Conservation (phyloP, 1,140 invertebrate genomes). For the Bombus soroeensis region DNA sequence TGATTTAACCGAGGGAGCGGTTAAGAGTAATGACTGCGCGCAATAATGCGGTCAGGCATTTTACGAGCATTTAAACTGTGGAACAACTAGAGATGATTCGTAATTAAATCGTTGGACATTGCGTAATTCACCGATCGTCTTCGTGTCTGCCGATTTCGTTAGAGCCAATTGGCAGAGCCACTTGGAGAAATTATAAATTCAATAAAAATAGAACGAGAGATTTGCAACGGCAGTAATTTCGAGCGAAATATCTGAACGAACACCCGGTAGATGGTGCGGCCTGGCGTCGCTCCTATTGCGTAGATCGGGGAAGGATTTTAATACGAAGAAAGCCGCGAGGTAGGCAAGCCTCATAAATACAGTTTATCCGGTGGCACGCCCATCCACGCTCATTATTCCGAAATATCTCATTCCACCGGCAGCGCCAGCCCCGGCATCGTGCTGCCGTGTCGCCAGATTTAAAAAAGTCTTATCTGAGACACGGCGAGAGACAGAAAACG, state of each 20-base stretch:
- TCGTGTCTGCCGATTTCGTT: not conserved
- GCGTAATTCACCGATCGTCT: not conserved
- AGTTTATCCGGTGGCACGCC: conserved; percentile 81
- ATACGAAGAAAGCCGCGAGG: conserved; percentile 58
- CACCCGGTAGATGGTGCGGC: conserved; percentile 48
- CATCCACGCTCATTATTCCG: conserved; percentile 82
- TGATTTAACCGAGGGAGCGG: not conserved
- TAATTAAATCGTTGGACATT: conserved; percentile 30
- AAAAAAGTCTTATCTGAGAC: conserved; percentile 76
- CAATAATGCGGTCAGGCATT: conserved; percentile 37
- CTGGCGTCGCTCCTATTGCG: conserved; percentile 15
- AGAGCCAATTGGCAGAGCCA: not conserved
- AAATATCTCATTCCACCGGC: conserved; percentile 80
- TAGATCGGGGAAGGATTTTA: conserved; percentile 56
- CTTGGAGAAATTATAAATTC: not conserved
- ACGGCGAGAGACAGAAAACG: conserved; percentile 36
- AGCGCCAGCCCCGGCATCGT: conserved; percentile 59
- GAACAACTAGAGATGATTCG: conserved; percentile 14
- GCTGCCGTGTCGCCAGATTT: conserved; percentile 73
- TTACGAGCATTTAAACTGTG: not conserved
- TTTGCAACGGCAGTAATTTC: not conserved
- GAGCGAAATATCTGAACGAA: not conserved
- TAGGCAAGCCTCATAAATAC: conserved; percentile 78
- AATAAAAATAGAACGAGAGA: not conserved
- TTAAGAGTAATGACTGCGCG: conserved; percentile 34